A percentile compares a stretch with the other conserved stretches of the same genome.
These are phyloP conservation scores for Diarsia brunnea DNA, from an alignment of 2,888 invertebrate genomes.

Conservation along the genomic window DNA sequence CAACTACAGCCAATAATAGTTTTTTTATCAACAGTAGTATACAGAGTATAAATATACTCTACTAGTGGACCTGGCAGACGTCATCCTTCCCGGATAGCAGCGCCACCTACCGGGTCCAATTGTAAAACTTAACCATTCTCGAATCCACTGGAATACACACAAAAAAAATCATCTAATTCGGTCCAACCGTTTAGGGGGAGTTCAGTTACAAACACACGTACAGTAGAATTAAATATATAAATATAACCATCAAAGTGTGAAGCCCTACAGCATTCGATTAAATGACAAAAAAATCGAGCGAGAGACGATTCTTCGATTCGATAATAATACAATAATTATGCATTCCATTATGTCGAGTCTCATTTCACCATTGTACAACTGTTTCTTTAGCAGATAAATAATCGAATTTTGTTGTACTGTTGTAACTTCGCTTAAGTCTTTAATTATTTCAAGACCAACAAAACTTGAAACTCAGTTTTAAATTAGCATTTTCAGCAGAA, in stretches of 20 bases:
- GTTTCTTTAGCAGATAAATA: conserved; percentile 20
- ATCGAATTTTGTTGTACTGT: conserved; percentile 27
- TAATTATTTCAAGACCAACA: conserved; percentile 45
- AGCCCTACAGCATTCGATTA: conserved; percentile 35
- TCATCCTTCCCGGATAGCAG: no score
- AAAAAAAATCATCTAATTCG: no score
- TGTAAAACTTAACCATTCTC: no score
- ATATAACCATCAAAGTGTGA: conserved; percentile 27
- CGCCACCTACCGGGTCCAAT: no score
- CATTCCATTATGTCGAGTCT: conserved; percentile 15
- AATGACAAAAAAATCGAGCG: conserved; percentile 47
- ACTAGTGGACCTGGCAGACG: no score
- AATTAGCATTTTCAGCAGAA: background rate
- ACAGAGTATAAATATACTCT: no score
- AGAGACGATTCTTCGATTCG: conserved; percentile 34
- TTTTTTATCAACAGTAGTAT: no score
- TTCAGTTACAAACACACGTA: no score
- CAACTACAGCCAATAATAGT: no score
- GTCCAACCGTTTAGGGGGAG: no score
- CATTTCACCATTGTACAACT: background rate
- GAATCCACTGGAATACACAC: no score
- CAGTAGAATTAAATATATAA: no score
- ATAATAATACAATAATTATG: conserved; percentile 38
- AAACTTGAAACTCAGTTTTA: conserved; percentile 20
- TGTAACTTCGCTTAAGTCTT: conserved; percentile 24